A percentile compares a stretch with the other conserved stretches of the same genome.
These are phyloP conservation scores for Pseudorhombus dupliciocellatus DNA, from an alignment of 2,113 vertebrate species.

Conservation along the genomic window DNA sequence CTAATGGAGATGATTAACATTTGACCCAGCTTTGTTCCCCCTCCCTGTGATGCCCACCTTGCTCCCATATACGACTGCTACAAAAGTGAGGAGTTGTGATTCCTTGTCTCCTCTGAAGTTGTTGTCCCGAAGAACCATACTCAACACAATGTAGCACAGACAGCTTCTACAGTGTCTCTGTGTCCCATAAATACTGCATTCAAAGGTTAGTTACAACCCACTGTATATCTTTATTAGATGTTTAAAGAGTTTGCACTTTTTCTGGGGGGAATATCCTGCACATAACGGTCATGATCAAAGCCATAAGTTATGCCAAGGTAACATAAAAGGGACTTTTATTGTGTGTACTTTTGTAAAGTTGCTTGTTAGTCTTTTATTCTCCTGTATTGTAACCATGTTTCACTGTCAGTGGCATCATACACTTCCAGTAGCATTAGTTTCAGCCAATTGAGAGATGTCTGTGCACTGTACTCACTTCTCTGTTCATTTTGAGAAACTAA, in stretches of 20 bases:
- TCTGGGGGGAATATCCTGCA: conserved; percentile 35
- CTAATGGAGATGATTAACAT: conserved; percentile 73
- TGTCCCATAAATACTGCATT: conserved; percentile 38
- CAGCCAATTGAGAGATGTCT: conserved; percentile 31
- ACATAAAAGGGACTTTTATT: conserved; percentile 60
- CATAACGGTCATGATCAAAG: conserved; percentile 56
- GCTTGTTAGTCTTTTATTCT: conserved; percentile 35
- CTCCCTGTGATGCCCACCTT: conserved; percentile 30
- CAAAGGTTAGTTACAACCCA: conserved; percentile 30
- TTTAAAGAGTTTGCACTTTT: conserved; percentile 67
- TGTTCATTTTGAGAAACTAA: conserved; percentile 13
- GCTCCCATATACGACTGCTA: conserved; percentile 32
- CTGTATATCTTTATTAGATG: conserved; percentile 25
- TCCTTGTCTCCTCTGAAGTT: conserved; percentile 9
- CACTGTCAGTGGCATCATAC: conserved; percentile 21
- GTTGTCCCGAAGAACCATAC: conserved; percentile 30
- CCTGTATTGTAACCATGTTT: conserved; percentile 28
- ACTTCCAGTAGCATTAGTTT: conserved; percentile 25
- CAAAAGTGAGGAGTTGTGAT: conserved; percentile 23
- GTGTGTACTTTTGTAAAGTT: conserved; percentile 60
- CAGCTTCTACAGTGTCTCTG: conserved; percentile 4
- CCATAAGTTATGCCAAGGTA: conserved; percentile 60
- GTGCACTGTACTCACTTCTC: conserved; percentile 15
- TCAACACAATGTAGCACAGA: conserved; percentile 34
- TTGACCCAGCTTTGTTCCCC: conserved; percentile 56